phyloP scores from a whole-genome alignment of 2,888 invertebrate genomes.

The Lasioglossum vierecki region DNA sequence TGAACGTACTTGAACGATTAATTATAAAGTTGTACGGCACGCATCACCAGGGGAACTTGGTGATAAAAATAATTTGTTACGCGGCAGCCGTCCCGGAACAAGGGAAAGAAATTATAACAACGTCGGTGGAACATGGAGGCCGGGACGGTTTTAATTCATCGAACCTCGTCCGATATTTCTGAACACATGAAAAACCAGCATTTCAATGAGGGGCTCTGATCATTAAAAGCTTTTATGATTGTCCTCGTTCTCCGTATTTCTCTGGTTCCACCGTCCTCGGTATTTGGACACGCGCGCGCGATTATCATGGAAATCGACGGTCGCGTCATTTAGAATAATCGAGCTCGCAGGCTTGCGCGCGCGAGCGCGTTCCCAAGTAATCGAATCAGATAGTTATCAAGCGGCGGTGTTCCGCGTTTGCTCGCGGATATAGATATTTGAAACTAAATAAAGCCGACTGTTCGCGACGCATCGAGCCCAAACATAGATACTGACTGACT shows the following conservation, averaged over 20 bases:
- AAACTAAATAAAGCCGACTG: constrained; percentile 16
- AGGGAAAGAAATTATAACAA: neutral
- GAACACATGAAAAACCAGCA: neutral
- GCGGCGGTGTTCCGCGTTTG: constrained; percentile 21
- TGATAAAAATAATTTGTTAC: constrained; percentile 13
- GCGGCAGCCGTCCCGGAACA: neutral
- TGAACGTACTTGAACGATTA: constrained; percentile 24
- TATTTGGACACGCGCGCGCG: neutral
- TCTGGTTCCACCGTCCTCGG: neutral
- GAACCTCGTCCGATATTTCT: neutral
- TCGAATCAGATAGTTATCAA: constrained; percentile 51
- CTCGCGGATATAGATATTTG: constrained; percentile 4
- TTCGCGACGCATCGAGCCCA: constrained; percentile 24
- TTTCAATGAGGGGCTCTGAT: constrained; percentile 3
- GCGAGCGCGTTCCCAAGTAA: neutral
- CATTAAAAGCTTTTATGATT: constrained; percentile 24
- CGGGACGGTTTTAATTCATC: neutral
- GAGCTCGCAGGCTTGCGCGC: constrained; percentile 1
- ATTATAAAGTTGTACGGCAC: constrained; percentile 2
- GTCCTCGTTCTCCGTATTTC: neutral
- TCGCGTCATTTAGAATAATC: constrained; percentile 39
- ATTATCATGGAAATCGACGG: constrained; percentile 28
- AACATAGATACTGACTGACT: neutral
- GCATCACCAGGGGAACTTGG: neutral
- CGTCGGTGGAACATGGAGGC: neutral